Evolutionary conservation across 2,797 vertebrate species (phyloP).

Genomic region (Melanotaenia nigrans): DNA sequence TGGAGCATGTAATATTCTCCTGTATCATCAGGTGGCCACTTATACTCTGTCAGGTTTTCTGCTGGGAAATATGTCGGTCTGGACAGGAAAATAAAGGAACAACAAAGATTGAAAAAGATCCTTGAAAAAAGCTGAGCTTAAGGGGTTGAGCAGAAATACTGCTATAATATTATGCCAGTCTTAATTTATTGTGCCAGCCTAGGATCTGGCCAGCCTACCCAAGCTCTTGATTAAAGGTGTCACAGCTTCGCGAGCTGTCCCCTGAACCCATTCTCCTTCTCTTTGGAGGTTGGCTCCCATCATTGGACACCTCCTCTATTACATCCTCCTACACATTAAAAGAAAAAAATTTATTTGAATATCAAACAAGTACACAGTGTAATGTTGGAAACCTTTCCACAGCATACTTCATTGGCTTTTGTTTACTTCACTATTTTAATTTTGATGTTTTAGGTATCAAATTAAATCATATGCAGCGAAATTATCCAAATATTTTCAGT

Average conservation of each 20-base stretch:
- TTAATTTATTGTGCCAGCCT: background rate
- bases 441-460: background rate
- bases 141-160: background rate
- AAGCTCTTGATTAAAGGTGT: constrained; percentile 92
- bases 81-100: constrained; percentile 4
- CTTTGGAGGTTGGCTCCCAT: constrained; percentile 94
- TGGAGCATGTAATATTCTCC: constrained; percentile 99
- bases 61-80: constrained; percentile 97
- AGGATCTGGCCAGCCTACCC: constrained; percentile 79
- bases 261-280: constrained; percentile 95
- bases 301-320: constrained; percentile 93
- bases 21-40: constrained; percentile 96
- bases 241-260: constrained; percentile 95
- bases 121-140: background rate
- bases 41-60: constrained; percentile 98
- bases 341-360: background rate
- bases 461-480: background rate
- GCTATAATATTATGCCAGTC: background rate
- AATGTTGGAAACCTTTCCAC: background rate
- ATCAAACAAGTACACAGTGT: background rate
- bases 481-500: background rate
- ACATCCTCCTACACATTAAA: constrained; percentile 86
- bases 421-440: background rate
- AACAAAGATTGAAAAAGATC: background rate
- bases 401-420: background rate